These are phyloP conservation scores for Cheilinus undulatus DNA, from an alignment of 2,113 vertebrate species.

Conservation along the genomic window DNA sequence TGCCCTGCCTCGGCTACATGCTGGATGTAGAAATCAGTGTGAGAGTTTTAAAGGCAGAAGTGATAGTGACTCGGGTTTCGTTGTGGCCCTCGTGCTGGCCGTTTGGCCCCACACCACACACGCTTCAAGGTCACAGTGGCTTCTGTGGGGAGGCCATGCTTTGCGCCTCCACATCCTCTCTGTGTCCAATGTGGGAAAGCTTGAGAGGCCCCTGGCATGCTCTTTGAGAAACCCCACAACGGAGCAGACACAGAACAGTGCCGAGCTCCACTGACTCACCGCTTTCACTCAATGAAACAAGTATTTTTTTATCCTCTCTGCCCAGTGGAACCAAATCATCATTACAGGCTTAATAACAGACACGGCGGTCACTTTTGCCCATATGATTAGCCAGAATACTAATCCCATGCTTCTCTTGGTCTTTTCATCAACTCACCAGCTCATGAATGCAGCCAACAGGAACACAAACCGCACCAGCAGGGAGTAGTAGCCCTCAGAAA, in stretches of 20 bases:
- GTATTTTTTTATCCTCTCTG: conserved; percentile 50
- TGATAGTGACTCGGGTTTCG: conserved; percentile 38
- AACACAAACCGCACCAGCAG: conserved; percentile 72
- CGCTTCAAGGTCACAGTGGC: conserved; percentile 70
- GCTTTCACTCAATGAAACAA: conserved; percentile 57
- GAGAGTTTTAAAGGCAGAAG: conserved; percentile 34
- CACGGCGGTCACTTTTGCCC: conserved; percentile 58
- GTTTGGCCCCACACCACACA: conserved; percentile 56
- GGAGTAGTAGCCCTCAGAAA: conserved; percentile 75
- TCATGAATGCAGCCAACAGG: conserved; percentile 69
- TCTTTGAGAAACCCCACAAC: conserved; percentile 78
- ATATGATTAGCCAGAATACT: conserved; percentile 61
- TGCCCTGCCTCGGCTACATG: neutral
- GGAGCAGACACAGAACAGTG: conserved; percentile 41
- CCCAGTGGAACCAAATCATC: conserved; percentile 57
- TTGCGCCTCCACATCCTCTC: conserved; percentile 76
- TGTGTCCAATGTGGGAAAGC: conserved; percentile 76
- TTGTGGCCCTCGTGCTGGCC: conserved; percentile 46
- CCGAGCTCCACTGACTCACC: conserved; percentile 57
- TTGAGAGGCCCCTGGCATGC: conserved; percentile 71
- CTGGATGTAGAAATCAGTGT: conserved; percentile 15
- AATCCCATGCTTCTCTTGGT: conserved; percentile 55
- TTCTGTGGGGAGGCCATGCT: conserved; percentile 74
- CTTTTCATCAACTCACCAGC: conserved; percentile 74
- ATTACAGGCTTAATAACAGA: conserved; percentile 65